Percentiles rank a stretch among this genome's conserved stretches.
Conservation (phyloP, 1,140 invertebrate species). For the Ceratosolen fusciceps region DNA sequence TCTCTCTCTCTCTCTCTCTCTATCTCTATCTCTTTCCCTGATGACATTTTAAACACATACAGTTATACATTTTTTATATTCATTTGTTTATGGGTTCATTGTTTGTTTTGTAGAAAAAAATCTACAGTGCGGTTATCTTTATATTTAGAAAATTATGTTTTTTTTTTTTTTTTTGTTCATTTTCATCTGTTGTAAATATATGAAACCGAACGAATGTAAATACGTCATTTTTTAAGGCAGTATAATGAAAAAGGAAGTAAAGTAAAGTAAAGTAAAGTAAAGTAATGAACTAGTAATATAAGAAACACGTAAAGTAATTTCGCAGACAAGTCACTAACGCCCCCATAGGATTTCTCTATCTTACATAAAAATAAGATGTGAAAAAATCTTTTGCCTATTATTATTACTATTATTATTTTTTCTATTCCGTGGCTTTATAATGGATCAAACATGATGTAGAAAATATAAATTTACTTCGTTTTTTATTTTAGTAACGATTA, state of each 20-base stretch:
- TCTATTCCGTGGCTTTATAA: background rate
- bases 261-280: no score
- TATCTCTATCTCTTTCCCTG: no score
- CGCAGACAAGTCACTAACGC: background rate
- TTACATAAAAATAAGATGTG: conserved; percentile 24
- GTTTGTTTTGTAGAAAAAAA: conserved; percentile 44
- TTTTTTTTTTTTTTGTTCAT: no score
- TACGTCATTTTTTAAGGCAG: conserved; percentile 1
- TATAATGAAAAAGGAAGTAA: conserved; percentile 10
- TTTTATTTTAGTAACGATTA: background rate
- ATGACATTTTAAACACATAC: conserved; percentile 39
- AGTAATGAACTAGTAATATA: background rate
- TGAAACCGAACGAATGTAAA: conserved; percentile 23
- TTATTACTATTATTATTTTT: no score
- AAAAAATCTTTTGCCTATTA: no score
- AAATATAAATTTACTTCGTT: background rate
- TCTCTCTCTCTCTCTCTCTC: background rate
- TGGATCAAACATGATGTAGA: background rate
- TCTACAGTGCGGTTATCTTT: conserved; percentile 28
- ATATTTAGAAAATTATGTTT: conserved; percentile 32
- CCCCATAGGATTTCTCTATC: conserved; percentile 4
- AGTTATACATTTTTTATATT: conserved; percentile 34
- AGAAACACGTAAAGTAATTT: background rate
- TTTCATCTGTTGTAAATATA: conserved; percentile 7
- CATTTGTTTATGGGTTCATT: conserved; percentile 25